phyloP scores from a whole-genome alignment of 2,797 vertebrate genomes.

The Prunella strophiata region DNA sequence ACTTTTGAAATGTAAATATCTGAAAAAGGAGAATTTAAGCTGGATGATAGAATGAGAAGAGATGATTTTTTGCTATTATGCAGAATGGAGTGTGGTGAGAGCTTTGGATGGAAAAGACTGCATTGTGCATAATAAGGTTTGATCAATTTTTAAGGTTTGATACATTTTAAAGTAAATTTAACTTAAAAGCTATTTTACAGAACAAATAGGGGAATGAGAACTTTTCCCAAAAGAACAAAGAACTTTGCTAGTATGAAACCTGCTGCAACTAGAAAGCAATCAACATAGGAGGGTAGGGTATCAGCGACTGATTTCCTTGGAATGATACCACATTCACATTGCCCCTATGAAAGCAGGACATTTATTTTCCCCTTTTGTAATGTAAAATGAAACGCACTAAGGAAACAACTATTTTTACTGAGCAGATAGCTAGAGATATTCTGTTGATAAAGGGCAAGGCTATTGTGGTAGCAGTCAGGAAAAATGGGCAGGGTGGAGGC shows the following conservation, averaged over 20 bases:
- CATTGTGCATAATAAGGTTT: not conserved
- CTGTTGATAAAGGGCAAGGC: slow-evolving; percentile 17
- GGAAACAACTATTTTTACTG: slow-evolving; percentile 45
- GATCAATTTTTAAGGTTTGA: not conserved
- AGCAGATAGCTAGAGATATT: not conserved
- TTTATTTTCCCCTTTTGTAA: not conserved
- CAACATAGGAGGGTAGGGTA: not conserved
- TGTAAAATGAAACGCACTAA: not conserved
- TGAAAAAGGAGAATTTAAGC: not conserved
- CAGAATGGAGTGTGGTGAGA: not conserved
- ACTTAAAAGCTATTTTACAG: not conserved
- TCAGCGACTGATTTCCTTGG: not conserved
- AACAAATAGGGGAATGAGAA: not conserved
- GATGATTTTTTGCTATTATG: not conserved
- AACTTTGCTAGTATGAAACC: not conserved
- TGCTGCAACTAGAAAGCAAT: not conserved
- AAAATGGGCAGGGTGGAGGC: slow-evolving; percentile 30
- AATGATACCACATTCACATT: not conserved
- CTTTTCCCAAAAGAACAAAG: not conserved
- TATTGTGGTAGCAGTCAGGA: slow-evolving; percentile 27
- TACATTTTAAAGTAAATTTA: not conserved
- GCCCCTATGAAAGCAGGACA: not conserved
- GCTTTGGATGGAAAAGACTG: not conserved
- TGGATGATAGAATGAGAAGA: not conserved
- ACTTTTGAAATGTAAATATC: slow-evolving; percentile 35